These are phyloP conservation scores for Gasterosteus aculeatus DNA, from an alignment of 2,113 vertebrate species.

Conservation along the genomic window DNA sequence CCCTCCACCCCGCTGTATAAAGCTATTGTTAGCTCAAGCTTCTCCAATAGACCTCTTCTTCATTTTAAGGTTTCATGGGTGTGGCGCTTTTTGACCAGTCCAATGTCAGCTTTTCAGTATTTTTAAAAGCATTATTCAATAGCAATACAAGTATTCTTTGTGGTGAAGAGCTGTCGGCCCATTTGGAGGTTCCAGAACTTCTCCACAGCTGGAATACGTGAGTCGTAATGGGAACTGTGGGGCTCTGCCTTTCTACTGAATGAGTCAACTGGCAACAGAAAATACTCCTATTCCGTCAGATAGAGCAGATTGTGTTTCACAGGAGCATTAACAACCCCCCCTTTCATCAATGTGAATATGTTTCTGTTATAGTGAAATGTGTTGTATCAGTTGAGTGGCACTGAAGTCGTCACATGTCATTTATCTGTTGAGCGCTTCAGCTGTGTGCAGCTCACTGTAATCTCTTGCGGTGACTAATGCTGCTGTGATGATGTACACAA, in stretches of 20 bases:
- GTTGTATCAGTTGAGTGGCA: slow-evolving; percentile 11
- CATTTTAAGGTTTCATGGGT: neutral
- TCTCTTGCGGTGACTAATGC: slow-evolving; percentile 10
- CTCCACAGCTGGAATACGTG: slow-evolving; percentile 31
- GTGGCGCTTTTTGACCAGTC: neutral
- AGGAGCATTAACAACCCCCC: neutral
- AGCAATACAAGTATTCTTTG: neutral
- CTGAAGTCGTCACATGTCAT: slow-evolving; percentile 5
- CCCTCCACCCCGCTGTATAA: neutral
- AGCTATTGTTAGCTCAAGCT: neutral
- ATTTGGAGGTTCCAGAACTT: slow-evolving; percentile 13
- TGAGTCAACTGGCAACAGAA: slow-evolving; percentile 17
- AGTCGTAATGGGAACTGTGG: slow-evolving; percentile 50
- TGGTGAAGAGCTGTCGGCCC: neutral
- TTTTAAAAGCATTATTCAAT: neutral
- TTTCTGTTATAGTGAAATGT: slow-evolving; percentile 6
- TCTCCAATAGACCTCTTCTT: neutral
- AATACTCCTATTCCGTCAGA: slow-evolving; percentile 31
- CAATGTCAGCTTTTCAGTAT: slow-evolving; percentile 1
- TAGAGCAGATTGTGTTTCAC: slow-evolving; percentile 31
- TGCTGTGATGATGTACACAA: slow-evolving; percentile 5
- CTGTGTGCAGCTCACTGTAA: neutral
- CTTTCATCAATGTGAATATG: neutral
- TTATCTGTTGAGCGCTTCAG: neutral
- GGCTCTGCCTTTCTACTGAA: slow-evolving; percentile 42